Conservation (phyloP, 2,113 vertebrate species). For the Otolemur garnettii region DNA sequence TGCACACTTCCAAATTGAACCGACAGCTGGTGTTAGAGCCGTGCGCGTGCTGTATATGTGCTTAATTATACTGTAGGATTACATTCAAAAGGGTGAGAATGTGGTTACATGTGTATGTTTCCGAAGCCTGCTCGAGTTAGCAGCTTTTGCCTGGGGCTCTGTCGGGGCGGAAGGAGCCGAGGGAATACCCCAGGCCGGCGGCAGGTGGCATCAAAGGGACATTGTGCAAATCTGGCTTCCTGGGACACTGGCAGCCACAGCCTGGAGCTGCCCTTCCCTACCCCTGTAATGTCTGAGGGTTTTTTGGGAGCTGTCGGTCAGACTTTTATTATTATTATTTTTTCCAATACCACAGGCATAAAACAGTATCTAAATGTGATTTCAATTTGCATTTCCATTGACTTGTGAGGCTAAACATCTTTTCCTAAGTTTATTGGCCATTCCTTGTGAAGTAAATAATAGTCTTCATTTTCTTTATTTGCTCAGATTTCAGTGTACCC, state of each 20-base stretch:
- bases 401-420: not conserved
- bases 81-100: slow-evolving; percentile 74
- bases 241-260: not conserved
- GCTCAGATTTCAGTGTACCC: not conserved
- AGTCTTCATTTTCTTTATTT: slow-evolving; percentile 19
- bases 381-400: slow-evolving; percentile 29
- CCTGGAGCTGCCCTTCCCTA: not conserved
- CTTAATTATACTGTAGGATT: slow-evolving; percentile 81
- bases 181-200: not conserved
- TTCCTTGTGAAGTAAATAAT: not conserved
- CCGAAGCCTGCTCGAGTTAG: slow-evolving; percentile 38
- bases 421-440: not conserved
- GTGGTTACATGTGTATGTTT: slow-evolving; percentile 58
- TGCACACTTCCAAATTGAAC: slow-evolving; percentile 78
- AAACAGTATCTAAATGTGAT: not conserved
- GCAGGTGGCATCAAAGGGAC: not conserved
- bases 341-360: not conserved
- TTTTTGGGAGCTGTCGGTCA: not conserved
- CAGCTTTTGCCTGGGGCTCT: slow-evolving; percentile 64
- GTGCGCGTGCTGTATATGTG: slow-evolving; percentile 65
- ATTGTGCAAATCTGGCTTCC: not conserved
- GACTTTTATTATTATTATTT: not conserved
- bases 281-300: not conserved
- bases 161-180: not conserved
- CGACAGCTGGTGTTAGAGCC: slow-evolving; percentile 73